Percentiles rank a stretch among this genome's conserved stretches.
These are phyloP conservation scores for Digitonthophagus gazella DNA, from an alignment of 2,888 invertebrate species.

Conservation along the genomic window DNA sequence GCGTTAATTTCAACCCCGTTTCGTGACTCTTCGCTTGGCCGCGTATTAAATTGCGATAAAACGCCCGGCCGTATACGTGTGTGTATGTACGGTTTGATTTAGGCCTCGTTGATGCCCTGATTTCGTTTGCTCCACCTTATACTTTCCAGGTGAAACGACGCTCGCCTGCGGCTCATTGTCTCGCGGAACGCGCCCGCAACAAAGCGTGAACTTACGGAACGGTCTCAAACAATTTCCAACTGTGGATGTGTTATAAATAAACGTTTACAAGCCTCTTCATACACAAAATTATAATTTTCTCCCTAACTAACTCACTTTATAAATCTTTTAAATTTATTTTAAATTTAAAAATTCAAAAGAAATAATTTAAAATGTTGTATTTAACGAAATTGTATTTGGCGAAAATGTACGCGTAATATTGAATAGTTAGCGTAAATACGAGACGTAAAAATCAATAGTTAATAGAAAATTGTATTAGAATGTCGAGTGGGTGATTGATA, in stretches of 20 bases:
- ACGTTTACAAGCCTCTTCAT: too few relatives aligned
- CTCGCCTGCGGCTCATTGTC: not conserved
- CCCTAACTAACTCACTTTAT: too few relatives aligned
- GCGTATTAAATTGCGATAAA: not conserved
- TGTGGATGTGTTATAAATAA: not conserved
- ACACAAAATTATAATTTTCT: too few relatives aligned
- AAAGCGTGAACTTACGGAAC: not conserved
- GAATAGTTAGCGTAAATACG: not conserved
- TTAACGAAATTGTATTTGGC: too few relatives aligned
- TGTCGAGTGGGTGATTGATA: not conserved
- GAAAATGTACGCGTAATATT: not conserved
- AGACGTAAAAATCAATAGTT: not conserved
- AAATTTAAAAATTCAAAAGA: too few relatives aligned
- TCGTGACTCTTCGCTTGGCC: too few relatives aligned
- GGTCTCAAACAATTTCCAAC: not conserved
- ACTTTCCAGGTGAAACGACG: not conserved
- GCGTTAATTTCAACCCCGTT: too few relatives aligned
- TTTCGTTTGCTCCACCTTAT: not conserved
- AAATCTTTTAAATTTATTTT: too few relatives aligned
- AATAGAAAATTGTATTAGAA: not conserved
- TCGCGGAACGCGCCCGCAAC: not conserved
- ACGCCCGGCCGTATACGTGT: too few relatives aligned
- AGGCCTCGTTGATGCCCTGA: not conserved
- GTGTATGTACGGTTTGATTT: not conserved
- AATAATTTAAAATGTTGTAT: too few relatives aligned